Base-by-base conservation (phyloP, 2,888 invertebrate species). In the Acheta domesticus region DNA sequence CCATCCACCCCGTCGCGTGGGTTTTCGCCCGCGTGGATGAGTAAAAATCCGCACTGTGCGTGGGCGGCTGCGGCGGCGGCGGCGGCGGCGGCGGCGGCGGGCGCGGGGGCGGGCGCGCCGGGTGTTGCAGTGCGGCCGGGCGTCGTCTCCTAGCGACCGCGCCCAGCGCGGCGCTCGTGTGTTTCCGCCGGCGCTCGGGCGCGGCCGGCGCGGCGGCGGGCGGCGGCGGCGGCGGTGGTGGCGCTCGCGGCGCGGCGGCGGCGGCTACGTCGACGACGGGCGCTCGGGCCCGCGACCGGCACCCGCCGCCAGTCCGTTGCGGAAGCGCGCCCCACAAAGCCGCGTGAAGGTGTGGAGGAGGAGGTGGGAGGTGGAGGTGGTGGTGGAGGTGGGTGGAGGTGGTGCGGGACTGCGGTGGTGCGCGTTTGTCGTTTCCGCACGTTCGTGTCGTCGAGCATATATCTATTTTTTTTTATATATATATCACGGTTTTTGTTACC, bases 91-190 rank as follows among this genome's bases (percentile, higher is more conserved):
- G n/a, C n/a, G 62, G 62, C 14, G n/a, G n/a, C n/a, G 16, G 62
- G n/a, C 1, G 62, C 14, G 62, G 62, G n/a, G n/a, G 62, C 62
- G n/a, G 62, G 62, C n/a, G 16, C 16, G 62, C 62, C 62, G 62
- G 36, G 62, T 62, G 62, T 62, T 62, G 62, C 62, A 62, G 16
- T 62, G 62, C 62, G 62, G 62, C 62, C 62, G 62, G 62, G 62
- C 36, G 8, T 62, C n/a, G 62, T 62, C 62, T 14, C 62, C 62
- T 62, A 62, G 62, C 62, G 62, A 62, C 62, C 62, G 16, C 62
- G 62, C 62, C 62, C 62, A 62, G 62, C 62, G n/a, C 62, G 16
- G 4, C 16, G 62, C 16, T n/a, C n/a, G 16, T 14, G 62, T 16
- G n/a, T n/a, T 62, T 19, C 62, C 62, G 62, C 0, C 62, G n/a